Percentiles rank a stretch among this genome's conserved stretches.
Evolutionary conservation across 2,797 vertebrate genomes (phyloP).

Genomic region (Alfaro cultratus): DNA sequence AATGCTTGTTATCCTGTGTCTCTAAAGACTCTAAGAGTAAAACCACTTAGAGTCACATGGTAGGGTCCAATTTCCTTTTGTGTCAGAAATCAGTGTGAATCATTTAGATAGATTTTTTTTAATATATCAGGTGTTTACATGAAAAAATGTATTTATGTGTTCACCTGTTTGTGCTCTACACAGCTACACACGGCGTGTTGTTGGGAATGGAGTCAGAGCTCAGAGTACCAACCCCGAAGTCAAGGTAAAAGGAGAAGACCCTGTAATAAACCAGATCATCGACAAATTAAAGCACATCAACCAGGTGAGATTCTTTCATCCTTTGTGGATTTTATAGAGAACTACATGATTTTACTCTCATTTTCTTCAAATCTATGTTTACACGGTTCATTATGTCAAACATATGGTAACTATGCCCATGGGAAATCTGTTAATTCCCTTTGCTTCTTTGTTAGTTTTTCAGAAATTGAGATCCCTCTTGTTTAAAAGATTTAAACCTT

Average conservation of each 20-base stretch:
- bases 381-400: conserved; percentile 25
- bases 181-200: conserved; percentile 87
- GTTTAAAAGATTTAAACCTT: conserved; percentile 32
- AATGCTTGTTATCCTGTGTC: neutral
- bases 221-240: conserved; percentile 90
- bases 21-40: neutral
- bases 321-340: conserved; percentile 4
- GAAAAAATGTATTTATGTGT: conserved; percentile 2
- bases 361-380: conserved; percentile 17
- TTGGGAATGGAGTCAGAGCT: conserved; percentile 88
- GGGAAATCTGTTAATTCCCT: conserved; percentile 36
- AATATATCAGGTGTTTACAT: neutral
- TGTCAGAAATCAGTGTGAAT: neutral
- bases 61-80: neutral
- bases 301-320: conserved; percentile 81
- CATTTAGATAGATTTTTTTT: neutral
- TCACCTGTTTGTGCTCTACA: conserved; percentile 22
- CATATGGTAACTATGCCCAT: conserved; percentile 23
- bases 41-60: neutral
- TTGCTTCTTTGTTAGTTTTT: conserved; percentile 28
- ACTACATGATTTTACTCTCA: neutral
- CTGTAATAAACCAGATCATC: conserved; percentile 88
- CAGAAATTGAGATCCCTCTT: conserved; percentile 26
- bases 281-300: conserved; percentile 92
- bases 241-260: conserved; percentile 87